Base-by-base conservation (phyloP, 2,888 invertebrate species). In the Calliphora vomitoria region DNA sequence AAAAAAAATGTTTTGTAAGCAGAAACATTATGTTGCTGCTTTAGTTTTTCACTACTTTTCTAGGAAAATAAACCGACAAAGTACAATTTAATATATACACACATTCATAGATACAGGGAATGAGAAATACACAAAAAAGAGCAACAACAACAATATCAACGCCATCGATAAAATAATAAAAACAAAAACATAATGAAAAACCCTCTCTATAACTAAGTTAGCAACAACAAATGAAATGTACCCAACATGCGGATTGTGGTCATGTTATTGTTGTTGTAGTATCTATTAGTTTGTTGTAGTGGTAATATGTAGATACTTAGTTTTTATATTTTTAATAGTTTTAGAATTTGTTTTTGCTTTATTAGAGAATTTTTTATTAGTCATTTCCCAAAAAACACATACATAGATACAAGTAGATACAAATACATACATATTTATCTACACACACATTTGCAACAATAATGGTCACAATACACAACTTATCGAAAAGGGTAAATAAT, bases 1-100 rank as follows among this genome's bases (percentile, higher is more conserved):
- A 44, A 64, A 38, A n/a, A 35, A 53, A 25, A 50, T 31, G 15
- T 78, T 53, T 66, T 53, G 76, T 78, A 78, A 78, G 55, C 25
- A 66, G 4, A 15, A 64, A 76, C 4, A 64, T 62, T 75, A 47
- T 44, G 31, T 66, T 44, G 41, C n/a, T 44, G 35, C 18, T 53
- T 50, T 55, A 38, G 18, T n/a, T 20, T 38, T 44, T 31, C n/a
- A 3, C 13, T 62, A 4, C 1, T 62, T 35, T 62, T 31, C n/a
- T 8, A 38, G 10, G 15, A 0, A 0, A 69, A 50, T 25, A 50
- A 10, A 20, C 5, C 44, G 13, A 66, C 15, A 0, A 44, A 20
- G 18, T 41, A 38, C 8, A 41, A 25, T 66, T 50, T 50, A 50
- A 41, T 6, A 66, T 35, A 25, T 41, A 41, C 38, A 15, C 10